Evolutionary conservation across 1,140 invertebrate species (phyloP), one percentile per base, ranked within the genome.

Genomic region (Heterodera schachtii): DNA sequence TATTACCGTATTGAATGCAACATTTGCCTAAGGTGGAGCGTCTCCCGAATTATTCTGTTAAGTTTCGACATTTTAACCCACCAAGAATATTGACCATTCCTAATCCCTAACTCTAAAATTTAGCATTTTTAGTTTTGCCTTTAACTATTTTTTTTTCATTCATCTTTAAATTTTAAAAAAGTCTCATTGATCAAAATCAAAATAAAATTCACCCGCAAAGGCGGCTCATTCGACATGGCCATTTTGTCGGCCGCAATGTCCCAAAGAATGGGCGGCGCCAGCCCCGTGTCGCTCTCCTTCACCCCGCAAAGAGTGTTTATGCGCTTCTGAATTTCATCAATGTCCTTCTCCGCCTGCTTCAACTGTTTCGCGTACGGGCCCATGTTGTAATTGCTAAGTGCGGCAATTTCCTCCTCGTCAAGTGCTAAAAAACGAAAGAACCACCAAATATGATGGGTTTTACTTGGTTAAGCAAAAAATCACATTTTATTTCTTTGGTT

Each of bases 161-260:
- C n/a, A n/a, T n/a, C n/a, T n/a, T n/a, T n/a, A n/a, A n/a, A n/a
- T n/a, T n/a, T n/a, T n/a, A n/a, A n/a, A n/a, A n/a, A n/a, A n/a
- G n/a, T n/a, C n/a, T n/a, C n/a, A n/a, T n/a, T n/a, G n/a, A n/a
- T n/a, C n/a, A n/a, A n/a, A n/a, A n/a, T n/a, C n/a, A n/a, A n/a
- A n/a, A 60, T 4, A 75, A 21, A 9, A 21, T 5, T 47, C 43
- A 86, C 93, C 92, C 96, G 95, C 46, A 98, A 91, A 0, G 96
- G 96, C 89, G 98, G 96, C 90, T 98, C 96, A 94, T 98, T 98
- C 89, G 98, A 96, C 77, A 99, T 91, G 3, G 95, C 98, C 90
- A 98, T 96, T 92, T 99, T 99, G 90, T 99, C 98, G 66, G 97
- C 97, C 75, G 97, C 96, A 87, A 99, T 92, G 93, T 99, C 98